Conservation (phyloP, 2,797 vertebrate genomes). For the Pipistrellus pygmaeus region DNA sequence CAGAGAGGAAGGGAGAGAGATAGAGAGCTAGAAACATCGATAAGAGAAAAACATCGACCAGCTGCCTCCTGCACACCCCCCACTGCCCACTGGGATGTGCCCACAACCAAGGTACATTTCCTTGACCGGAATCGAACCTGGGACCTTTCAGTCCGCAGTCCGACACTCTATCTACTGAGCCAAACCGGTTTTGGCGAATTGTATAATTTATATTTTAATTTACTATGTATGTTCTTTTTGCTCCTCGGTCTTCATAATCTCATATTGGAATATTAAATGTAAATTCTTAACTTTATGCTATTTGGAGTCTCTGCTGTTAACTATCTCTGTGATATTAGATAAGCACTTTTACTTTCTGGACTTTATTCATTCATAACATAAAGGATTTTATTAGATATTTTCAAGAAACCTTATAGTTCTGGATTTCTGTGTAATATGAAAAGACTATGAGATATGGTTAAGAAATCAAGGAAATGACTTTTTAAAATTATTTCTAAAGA, state of each 20-base stretch:
- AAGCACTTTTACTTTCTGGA: slow-evolving; percentile 31
- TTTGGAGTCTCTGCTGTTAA: slow-evolving; percentile 2
- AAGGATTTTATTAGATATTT: background rate
- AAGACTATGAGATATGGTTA: slow-evolving; percentile 48
- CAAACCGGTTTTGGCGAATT: too few species aligned
- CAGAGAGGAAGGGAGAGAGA: too few species aligned
- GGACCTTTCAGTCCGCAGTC: too few species aligned
- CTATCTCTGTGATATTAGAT: background rate
- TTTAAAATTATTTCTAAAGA: slow-evolving; percentile 19
- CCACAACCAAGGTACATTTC: too few species aligned
- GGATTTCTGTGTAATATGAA: slow-evolving; percentile 23
- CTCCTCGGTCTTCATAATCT: background rate
- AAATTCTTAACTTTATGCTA: background rate
- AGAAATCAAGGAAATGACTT: slow-evolving; percentile 9
- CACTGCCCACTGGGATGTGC: too few species aligned
- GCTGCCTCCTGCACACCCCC: too few species aligned
- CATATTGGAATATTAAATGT: slow-evolving; percentile 19
- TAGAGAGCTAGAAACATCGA: too few species aligned
- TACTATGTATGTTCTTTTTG: background rate
- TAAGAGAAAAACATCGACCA: too few species aligned
- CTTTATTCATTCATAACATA: slow-evolving; percentile 9
- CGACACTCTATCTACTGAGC: too few species aligned
- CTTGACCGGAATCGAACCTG: too few species aligned
- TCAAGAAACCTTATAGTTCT: slow-evolving; percentile 36
- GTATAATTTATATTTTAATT: background rate